These are phyloP conservation scores for Salmo trutta DNA, from an alignment of 2,797 vertebrate species.

Conservation along the genomic window DNA sequence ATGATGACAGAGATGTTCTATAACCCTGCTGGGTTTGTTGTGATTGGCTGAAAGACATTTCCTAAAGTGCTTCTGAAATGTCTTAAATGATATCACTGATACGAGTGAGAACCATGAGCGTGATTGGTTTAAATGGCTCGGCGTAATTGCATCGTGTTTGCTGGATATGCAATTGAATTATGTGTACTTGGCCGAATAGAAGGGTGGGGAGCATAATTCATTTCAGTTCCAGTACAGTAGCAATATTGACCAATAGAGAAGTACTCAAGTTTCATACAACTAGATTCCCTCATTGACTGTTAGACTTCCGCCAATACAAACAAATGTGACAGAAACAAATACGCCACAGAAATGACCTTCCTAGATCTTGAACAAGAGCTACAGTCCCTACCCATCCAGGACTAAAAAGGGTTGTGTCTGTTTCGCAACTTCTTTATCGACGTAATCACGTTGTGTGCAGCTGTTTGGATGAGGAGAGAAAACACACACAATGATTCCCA, in stretches of 20 bases:
- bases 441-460: not conserved
- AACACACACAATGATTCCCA: not conserved
- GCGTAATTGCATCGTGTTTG: conserved; percentile 77
- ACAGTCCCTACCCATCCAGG: not conserved
- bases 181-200: conserved; percentile 72
- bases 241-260: conserved; percentile 25
- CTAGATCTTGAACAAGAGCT: not conserved
- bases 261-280: conserved; percentile 26
- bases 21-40: conserved; percentile 61
- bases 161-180: conserved; percentile 80
- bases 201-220: not conserved
- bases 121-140: conserved; percentile 77
- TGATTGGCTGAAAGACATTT: conserved; percentile 57
- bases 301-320: not conserved
- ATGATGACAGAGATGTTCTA: conserved; percentile 62
- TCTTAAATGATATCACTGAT: conserved; percentile 77
- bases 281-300: not conserved
- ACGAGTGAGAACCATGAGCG: conserved; percentile 73
- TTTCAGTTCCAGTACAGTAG: conserved; percentile 8
- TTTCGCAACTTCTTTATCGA: conserved; percentile 30
- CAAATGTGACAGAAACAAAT: not conserved
- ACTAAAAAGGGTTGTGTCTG: not conserved
- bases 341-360: not conserved
- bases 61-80: conserved; percentile 75
- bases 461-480: not conserved